A percentile compares a stretch with the other conserved stretches of the same genome.
Conservation (phyloP, 2,797 vertebrate genomes). For the Furcifer pardalis region DNA sequence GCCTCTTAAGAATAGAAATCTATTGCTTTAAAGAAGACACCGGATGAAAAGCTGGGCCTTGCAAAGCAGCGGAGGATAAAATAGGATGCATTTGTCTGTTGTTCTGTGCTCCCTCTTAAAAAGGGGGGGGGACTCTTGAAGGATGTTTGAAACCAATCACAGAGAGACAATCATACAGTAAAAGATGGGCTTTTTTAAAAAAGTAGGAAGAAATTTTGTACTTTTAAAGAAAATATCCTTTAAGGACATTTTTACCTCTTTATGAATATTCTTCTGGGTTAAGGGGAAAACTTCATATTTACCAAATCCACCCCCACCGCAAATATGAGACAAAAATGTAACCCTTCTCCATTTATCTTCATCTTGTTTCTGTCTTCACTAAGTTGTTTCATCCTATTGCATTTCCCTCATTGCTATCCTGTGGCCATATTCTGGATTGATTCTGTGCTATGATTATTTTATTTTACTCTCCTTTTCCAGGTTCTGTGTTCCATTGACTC, state of each 20-base stretch:
- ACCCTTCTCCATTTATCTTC: background rate
- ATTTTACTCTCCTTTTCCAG: too few relatives aligned
- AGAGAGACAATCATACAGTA: slow-evolving; percentile 1
- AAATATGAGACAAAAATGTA: background rate
- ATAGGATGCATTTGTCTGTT: background rate
- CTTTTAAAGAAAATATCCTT: slow-evolving; percentile 21
- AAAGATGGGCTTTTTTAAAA: too few relatives aligned
- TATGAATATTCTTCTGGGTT: slow-evolving; percentile 1
- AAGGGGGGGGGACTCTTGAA: background rate
- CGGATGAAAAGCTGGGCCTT: background rate
- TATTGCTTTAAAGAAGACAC: slow-evolving; percentile 17
- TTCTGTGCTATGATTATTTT: background rate
- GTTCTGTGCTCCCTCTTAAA: background rate
- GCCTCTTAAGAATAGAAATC: slow-evolving; percentile 16
- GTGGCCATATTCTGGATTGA: background rate
- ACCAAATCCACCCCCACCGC: background rate
- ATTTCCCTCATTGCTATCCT: background rate
- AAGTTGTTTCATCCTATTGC: background rate
- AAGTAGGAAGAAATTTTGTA: background rate
- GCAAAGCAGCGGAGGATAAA: background rate
- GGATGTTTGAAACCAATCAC: background rate
- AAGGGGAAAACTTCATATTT: slow-evolving; percentile 14
- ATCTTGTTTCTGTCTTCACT: background rate
- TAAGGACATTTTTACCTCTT: slow-evolving; percentile 16
- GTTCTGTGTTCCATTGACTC: background rate